Conservation (phyloP, 2,797 vertebrate genomes). For the Rhynchotus rufescens region DNA sequence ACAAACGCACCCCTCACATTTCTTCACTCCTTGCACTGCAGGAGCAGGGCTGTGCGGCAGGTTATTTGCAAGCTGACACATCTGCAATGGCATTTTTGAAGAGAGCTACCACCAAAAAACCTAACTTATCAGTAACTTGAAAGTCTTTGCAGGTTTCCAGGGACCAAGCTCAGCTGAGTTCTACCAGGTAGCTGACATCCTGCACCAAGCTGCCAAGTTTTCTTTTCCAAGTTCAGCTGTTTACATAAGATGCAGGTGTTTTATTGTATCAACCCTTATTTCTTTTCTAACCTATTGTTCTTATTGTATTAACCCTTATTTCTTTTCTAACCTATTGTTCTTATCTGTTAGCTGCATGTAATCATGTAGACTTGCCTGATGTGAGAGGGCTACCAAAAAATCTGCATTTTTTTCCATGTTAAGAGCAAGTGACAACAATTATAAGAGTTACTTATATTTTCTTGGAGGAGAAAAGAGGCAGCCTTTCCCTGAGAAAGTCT, state of each 20-base stretch:
- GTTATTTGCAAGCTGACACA: neutral
- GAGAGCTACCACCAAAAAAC: conserved; percentile 13
- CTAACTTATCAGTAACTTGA: neutral
- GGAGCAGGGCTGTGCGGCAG: neutral
- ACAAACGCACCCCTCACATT: neutral
- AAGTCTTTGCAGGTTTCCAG: neutral
- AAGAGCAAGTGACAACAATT: neutral
- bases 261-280: neutral
- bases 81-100: conserved; percentile 30
- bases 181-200: neutral
- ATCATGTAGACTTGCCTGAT: fast-evolving
- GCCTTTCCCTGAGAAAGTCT: neutral
- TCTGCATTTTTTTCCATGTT: neutral
- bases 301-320: neutral
- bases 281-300: neutral
- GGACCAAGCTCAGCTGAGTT: neutral
- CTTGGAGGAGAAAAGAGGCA: neutral
- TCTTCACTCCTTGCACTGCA: neutral
- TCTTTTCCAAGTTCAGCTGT: neutral
- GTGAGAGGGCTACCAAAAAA: neutral
- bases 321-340: neutral
- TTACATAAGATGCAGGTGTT: neutral
- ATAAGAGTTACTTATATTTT: neutral
- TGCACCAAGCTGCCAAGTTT: neutral
- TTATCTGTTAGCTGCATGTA: neutral